phyloP scores from a whole-genome alignment of 2,797 vertebrate species.

The Chelon auratus region DNA sequence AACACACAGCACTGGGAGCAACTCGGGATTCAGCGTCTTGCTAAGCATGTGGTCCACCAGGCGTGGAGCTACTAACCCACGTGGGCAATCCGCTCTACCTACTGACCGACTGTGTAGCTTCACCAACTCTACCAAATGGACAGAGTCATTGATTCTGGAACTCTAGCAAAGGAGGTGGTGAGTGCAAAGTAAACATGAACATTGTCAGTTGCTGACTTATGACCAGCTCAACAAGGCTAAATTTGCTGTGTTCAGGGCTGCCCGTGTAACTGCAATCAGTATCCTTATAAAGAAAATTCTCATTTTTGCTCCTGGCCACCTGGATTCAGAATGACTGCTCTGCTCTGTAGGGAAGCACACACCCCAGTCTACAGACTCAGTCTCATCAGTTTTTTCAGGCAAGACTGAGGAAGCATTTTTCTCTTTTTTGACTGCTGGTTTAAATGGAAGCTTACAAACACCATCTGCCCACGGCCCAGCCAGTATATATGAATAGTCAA shows the following conservation, averaged over 20 bases:
- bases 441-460: constrained; percentile 69
- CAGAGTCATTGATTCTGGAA: not conserved
- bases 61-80: too few species aligned
- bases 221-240: not conserved
- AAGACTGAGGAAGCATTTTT: constrained; percentile 46
- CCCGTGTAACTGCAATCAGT: not conserved
- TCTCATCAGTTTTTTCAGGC: constrained; percentile 14
- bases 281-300: not conserved
- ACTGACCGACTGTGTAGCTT: not conserved
- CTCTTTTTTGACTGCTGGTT: constrained; percentile 59
- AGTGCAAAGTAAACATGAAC: not conserved
- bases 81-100: too few species aligned
- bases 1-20: too few species aligned
- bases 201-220: not conserved
- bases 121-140: too few species aligned
- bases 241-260: not conserved
- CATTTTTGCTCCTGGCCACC: not conserved
- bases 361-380: constrained; percentile 8
- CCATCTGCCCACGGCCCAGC: constrained; percentile 81
- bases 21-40: too few species aligned
- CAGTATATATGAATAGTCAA: constrained; percentile 79
- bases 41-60: too few species aligned
- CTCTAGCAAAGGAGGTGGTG: not conserved
- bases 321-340: not conserved
- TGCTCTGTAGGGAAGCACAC: constrained; percentile 3